A percentile compares a stretch with the other conserved stretches of the same genome.
Evolutionary conservation across 2,888 invertebrate species (phyloP).

Genomic region (Falcaria lacertinaria): DNA sequence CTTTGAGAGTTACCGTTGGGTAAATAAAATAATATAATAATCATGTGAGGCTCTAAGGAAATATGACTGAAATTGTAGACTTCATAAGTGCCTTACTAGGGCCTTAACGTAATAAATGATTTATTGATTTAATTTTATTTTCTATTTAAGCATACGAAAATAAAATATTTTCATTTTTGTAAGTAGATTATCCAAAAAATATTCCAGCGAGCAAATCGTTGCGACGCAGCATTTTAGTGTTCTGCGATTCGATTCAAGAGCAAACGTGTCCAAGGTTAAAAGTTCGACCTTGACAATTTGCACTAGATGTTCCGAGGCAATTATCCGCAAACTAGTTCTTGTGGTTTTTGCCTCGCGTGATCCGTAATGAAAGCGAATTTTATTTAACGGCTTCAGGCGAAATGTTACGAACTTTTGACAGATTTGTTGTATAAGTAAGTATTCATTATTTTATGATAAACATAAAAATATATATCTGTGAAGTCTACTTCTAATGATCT

Average conservation of each 20-base stretch:
- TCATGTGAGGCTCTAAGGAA: too few species aligned
- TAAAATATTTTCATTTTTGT: too few species aligned
- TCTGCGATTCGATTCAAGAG: slow-evolving; percentile 19
- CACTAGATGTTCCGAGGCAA: slow-evolving; percentile 32
- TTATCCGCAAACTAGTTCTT: slow-evolving; percentile 44
- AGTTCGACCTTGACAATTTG: slow-evolving; percentile 32
- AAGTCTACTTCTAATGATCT: too few species aligned
- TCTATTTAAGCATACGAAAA: too few species aligned
- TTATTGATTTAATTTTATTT: too few species aligned
- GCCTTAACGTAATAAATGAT: too few species aligned
- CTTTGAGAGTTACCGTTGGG: too few species aligned
- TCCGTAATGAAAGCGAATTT: slow-evolving; percentile 34
- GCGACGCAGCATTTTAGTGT: slow-evolving; percentile 19
- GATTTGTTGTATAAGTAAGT: not conserved
- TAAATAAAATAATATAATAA: too few species aligned
- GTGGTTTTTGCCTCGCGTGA: slow-evolving; percentile 38
- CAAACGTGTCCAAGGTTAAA: slow-evolving; percentile 41
- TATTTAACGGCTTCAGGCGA: slow-evolving; percentile 14
- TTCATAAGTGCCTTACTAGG: too few species aligned
- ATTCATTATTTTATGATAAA: slow-evolving; percentile 18
- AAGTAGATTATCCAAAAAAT: too few species aligned
- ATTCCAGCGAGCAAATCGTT: too few species aligned
- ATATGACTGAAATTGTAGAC: too few species aligned
- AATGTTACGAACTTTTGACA: not conserved
- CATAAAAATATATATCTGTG: slow-evolving; percentile 2